Base-by-base conservation (phyloP, 2,113 vertebrate species). In the Crotalus viridis region DNA sequence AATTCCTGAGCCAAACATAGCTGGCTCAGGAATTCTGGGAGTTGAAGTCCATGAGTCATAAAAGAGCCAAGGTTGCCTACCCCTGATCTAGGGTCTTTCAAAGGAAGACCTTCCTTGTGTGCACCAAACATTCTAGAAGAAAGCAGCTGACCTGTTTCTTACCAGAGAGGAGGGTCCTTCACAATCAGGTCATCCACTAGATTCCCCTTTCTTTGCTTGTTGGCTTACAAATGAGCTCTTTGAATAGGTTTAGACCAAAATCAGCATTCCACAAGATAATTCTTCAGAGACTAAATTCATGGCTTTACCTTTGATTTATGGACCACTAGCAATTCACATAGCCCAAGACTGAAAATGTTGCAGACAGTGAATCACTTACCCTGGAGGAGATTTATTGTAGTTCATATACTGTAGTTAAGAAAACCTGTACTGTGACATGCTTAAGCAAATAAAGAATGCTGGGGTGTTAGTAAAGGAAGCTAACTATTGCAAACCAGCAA, bases 321-420 rank as follows among this genome's bases (percentile, higher is more conserved):
- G 91, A 88, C 88, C 0, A 0, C 87, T 94, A 89, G 87, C 88
- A 94, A 89, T 89, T 92, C 90, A 24, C 7, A 0, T 48, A 86
- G 92, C 92, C 91, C 6, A 0, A 91, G 93, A 94, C 26, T 93
- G 95, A 94, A 96, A 97, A 94, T 0, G 0, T 93, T 94, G n/a
- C 86, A 88, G 21, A 3, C 10, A 94, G 92, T 94, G 85, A 94
- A 97, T 96, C 93, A 96, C 85, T 96, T 95, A 95, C 1, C 92
- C 39, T 52, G 33, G 86, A 89, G 24, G 74, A 96, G 95, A 96
- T 93, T 95, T 91, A 93, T 93, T 90, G 94, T 93, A 95, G 92
- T 33, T 1, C 43, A 96, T 89, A 93, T 92, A 94, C 93, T 96
- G 93, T 94, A 95, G 95, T 96, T 97, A 95, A 96, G 94, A 95